Evolutionary conservation across 2,797 vertebrate genomes (phyloP).

Genomic region (Sebastes minor): DNA sequence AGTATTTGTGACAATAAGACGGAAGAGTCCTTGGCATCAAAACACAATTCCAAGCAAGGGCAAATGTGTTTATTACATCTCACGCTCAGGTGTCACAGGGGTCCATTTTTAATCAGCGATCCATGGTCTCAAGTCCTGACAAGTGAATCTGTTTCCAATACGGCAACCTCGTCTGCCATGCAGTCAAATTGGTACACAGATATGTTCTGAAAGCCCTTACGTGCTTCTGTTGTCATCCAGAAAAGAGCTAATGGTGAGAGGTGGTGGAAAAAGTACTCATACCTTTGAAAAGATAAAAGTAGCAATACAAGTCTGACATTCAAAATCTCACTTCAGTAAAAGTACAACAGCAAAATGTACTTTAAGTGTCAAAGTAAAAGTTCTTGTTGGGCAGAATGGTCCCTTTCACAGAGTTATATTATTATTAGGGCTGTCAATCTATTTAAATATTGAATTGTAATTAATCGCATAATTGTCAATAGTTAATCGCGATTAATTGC

Average conservation of each 20-base stretch:
- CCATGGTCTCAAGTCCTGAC: conserved; percentile 40
- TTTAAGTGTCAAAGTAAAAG: too few relatives aligned
- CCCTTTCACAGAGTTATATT: too few relatives aligned
- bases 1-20: conserved; percentile 54
- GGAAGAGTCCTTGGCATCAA: conserved; percentile 59
- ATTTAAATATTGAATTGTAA: too few relatives aligned
- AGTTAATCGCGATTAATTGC: too few relatives aligned
- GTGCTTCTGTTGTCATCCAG: background rate
- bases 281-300: background rate
- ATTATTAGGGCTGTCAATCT: too few relatives aligned
- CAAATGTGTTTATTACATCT: conserved; percentile 63
- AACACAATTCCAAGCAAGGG: conserved; percentile 56
- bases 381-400: too few relatives aligned
- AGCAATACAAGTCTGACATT: background rate
- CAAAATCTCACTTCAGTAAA: background rate
- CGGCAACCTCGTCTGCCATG: background rate
- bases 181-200: background rate
- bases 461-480: too few relatives aligned
- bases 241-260: background rate
- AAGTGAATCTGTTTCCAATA: conserved; percentile 38
- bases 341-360: too few relatives aligned
- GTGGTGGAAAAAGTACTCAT: background rate
- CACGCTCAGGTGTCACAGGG: conserved; percentile 31
- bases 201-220: background rate
- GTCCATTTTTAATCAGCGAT: conserved; percentile 58